A percentile compares a stretch with the other conserved stretches of the same genome.
Evolutionary conservation across 1,140 invertebrate genomes (phyloP).

Genomic region (Formica exsecta): DNA sequence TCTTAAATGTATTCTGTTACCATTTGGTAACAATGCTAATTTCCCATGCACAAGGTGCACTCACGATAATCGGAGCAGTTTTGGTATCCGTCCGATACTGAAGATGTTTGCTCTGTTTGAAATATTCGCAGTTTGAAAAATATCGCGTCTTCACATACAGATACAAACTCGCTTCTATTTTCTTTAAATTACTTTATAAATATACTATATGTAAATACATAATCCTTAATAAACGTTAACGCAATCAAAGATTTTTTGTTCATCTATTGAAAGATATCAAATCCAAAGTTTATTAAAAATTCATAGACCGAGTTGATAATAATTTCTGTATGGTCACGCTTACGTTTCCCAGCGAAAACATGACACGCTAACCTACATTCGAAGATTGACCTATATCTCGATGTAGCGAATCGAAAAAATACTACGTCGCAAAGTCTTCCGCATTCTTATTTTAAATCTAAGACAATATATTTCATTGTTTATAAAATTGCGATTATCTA

Average conservation of each 20-base stretch:
- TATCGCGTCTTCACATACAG: background rate
- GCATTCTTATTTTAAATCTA: background rate
- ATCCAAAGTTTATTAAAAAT: constrained; percentile 25
- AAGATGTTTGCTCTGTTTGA: background rate
- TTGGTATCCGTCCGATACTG: background rate
- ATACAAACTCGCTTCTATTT: background rate
- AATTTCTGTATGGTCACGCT: constrained; percentile 30
- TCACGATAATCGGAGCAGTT: background rate
- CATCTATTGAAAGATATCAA: background rate
- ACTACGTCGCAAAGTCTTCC: background rate
- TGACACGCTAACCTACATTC: constrained; percentile 59
- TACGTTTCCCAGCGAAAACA: constrained; percentile 25
- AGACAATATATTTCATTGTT: constrained; percentile 1
- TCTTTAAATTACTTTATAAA: background rate
- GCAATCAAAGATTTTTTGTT: background rate
- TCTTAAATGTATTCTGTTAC: constrained; percentile 34
- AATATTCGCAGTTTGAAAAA: background rate
- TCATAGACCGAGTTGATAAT: constrained; percentile 27
- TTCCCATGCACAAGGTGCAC: background rate
- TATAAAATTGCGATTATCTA: background rate
- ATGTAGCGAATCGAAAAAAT: constrained; percentile 25
- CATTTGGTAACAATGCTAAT: constrained; percentile 48
- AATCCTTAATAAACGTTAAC: background rate
- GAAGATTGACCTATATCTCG: constrained; percentile 47
- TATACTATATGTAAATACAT: background rate